Conservation (phyloP, 2,888 invertebrate genomes). For the Nomada hirtipes region DNA sequence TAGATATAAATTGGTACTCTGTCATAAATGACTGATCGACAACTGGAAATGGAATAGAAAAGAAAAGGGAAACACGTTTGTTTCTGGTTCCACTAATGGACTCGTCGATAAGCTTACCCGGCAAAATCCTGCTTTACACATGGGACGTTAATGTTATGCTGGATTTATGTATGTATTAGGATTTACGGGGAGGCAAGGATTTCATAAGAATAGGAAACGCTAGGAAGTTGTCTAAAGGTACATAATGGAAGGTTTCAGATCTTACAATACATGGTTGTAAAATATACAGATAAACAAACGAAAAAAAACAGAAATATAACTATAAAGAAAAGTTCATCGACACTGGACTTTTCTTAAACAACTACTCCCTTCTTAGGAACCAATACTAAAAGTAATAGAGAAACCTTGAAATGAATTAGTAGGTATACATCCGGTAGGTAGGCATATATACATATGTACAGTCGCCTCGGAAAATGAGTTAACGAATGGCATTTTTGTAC, state of each 20-base stretch:
- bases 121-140: slow-evolving; percentile 9
- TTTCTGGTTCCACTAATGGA: slow-evolving; percentile 16
- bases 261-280: slow-evolving; percentile 8
- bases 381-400: too few species aligned
- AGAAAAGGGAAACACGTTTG: not conserved
- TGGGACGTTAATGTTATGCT: not conserved
- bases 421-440: too few species aligned
- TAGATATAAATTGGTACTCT: not conserved
- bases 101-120: slow-evolving; percentile 15
- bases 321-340: too few species aligned
- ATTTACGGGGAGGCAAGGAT: not conserved
- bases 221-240: not conserved
- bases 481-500: too few species aligned
- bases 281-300: too few species aligned
- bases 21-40: not conserved
- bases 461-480: too few species aligned
- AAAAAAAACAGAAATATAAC: too few species aligned
- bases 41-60: not conserved
- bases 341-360: too few species aligned
- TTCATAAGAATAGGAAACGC: not conserved
- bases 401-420: too few species aligned
- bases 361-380: too few species aligned
- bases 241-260: not conserved
- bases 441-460: too few species aligned
- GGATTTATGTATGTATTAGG: not conserved